Percentiles rank a stretch among this genome's conserved stretches.
Conservation (phyloP, 37 sponge, comb jelly and placozoan genomes). For the Bolinopsis microptera region DNA sequence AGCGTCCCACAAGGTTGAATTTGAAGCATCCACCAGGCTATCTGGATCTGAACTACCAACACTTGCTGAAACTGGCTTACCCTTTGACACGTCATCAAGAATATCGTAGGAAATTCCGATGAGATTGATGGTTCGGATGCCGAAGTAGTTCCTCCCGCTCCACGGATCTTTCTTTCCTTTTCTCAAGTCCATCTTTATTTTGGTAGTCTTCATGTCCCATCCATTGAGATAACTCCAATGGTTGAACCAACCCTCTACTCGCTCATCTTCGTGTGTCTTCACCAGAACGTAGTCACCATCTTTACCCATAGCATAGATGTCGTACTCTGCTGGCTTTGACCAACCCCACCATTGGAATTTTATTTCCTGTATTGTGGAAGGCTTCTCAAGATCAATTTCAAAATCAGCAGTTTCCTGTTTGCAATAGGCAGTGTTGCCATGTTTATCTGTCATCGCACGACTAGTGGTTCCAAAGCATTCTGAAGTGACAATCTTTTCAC, state of each 20-base stretch:
- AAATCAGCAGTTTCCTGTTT: neutral
- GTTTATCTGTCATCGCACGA: neutral
- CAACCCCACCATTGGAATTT: neutral
- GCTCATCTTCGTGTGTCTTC: neutral
- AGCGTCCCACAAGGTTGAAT: neutral
- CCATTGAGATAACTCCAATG: neutral
- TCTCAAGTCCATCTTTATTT: neutral
- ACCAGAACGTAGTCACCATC: neutral
- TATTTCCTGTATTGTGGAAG: neutral
- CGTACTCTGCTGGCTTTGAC: neutral
- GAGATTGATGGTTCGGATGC: neutral
- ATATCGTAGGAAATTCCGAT: neutral
- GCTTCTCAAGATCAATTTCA: neutral
- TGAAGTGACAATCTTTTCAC: neutral
- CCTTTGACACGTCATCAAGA: neutral
- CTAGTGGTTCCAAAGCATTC: neutral
- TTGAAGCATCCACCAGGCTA: neutral
- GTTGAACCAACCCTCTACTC: neutral
- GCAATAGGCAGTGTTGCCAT: neutral
- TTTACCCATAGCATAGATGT: neutral
- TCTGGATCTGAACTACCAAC: neutral
- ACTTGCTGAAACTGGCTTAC: neutral
- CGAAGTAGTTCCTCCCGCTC: neutral
- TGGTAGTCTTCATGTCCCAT: neutral
- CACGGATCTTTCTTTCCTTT: neutral